Conservation (phyloP, 2,888 invertebrate species). For the Unio delphinus region DNA sequence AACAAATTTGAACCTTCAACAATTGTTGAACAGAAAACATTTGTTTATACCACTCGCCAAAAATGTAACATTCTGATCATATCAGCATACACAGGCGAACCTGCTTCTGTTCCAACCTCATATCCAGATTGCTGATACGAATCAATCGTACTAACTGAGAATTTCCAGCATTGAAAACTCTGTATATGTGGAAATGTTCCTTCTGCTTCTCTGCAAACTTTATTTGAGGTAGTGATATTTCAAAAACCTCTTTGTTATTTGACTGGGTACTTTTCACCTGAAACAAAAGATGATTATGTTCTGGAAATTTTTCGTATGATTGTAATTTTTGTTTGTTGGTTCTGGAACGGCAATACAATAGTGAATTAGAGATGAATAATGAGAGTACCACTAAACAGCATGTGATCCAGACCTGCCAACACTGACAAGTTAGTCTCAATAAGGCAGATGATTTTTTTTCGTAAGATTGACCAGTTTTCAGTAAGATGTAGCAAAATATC, state of each 20-base stretch:
- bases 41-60: background rate
- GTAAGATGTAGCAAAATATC: no score
- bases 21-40: background rate
- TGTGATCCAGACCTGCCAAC: no score
- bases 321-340: constrained; percentile 6
- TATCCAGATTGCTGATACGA: constrained; percentile 57
- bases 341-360: no score
- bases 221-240: constrained; percentile 64
- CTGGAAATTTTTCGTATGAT: constrained; percentile 45
- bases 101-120: constrained; percentile 52
- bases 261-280: constrained; percentile 54
- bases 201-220: constrained; percentile 58
- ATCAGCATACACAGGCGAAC: constrained; percentile 60
- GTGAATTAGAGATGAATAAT: no score
- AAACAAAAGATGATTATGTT: constrained; percentile 6
- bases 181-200: constrained; percentile 62
- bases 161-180: constrained; percentile 65
- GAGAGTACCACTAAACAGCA: no score
- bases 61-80: constrained; percentile 10
- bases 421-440: no score
- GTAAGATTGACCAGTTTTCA: no score
- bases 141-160: constrained; percentile 49
- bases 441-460: no score
- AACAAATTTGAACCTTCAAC: no score
- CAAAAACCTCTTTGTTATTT: constrained; percentile 61